A percentile compares a stretch with the other conserved stretches of the same genome.
Evolutionary conservation across 23 tunicate genomes (phyloP).

Genomic region (Halocynthia roretzi): DNA sequence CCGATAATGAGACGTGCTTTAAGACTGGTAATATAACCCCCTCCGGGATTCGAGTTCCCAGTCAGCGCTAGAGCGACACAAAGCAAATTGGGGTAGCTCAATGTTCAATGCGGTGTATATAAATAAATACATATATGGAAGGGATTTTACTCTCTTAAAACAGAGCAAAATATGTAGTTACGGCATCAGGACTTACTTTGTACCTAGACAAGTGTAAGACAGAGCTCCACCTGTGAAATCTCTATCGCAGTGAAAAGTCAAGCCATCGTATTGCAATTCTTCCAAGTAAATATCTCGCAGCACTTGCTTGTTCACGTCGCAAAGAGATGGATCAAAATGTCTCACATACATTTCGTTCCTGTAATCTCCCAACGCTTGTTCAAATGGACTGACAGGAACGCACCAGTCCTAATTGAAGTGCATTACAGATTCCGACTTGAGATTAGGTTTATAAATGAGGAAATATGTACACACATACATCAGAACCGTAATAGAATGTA

Average conservation of each 20-base stretch:
- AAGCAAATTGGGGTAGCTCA: too few species aligned
- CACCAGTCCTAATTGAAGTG: too few species aligned
- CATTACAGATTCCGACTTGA: too few species aligned
- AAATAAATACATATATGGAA: not conserved
- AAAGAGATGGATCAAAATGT: slow-evolving; percentile 2
- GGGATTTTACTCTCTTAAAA: not conserved
- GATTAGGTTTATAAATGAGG: too few species aligned
- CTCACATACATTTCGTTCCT: not conserved
- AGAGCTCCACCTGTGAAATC: slow-evolving; percentile 13
- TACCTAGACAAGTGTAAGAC: not conserved
- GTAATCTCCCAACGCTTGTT: not conserved
- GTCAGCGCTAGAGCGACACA: too few species aligned
- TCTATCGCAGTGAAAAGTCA: slow-evolving; percentile 3
- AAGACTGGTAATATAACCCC: too few species aligned
- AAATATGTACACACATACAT: too few species aligned
- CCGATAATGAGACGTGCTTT: too few species aligned
- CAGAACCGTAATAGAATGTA: too few species aligned
- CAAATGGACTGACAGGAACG: too few species aligned
- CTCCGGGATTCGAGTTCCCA: too few species aligned
- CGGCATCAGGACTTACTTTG: not conserved
- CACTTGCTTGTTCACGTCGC: not conserved
- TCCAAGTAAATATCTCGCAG: not conserved
- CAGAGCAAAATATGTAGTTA: not conserved
- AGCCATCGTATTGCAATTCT: not conserved
- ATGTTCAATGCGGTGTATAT: too few species aligned